Evolutionary conservation across 2,797 vertebrate species (phyloP).

Genomic region (Macropus fuliginosus): DNA sequence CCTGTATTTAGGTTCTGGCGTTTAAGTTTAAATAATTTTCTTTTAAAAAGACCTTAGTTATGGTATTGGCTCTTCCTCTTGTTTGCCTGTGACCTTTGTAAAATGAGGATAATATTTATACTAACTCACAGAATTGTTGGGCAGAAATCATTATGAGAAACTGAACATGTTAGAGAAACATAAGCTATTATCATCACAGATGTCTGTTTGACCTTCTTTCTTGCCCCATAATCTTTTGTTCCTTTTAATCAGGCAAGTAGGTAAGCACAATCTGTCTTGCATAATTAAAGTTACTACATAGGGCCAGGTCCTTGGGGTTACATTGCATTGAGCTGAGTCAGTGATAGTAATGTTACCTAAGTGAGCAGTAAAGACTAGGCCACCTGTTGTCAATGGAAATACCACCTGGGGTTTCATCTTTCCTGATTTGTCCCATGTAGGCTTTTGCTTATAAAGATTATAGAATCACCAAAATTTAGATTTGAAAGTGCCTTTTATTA

Average conservation of each 20-base stretch:
- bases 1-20: too few relatives aligned
- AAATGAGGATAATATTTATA: background rate
- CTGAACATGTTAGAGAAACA: background rate
- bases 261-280: background rate
- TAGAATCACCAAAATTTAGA: background rate
- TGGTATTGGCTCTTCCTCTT: too few relatives aligned
- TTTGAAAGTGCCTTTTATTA: background rate
- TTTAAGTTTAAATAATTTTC: too few relatives aligned
- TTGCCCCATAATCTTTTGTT: background rate
- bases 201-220: background rate
- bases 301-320: background rate
- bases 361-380: background rate
- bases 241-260: conserved; percentile 7
- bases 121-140: background rate
- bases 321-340: background rate
- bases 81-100: too few relatives aligned
- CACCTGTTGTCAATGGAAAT: background rate
- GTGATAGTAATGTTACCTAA: background rate
- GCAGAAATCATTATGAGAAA: background rate
- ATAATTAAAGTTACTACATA: background rate
- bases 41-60: too few relatives aligned
- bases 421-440: background rate
- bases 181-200: background rate
- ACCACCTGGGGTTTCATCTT: background rate
- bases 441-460: background rate